phyloP scores from a whole-genome alignment of 2,888 invertebrate genomes.

The Calliopum simillimum region DNA sequence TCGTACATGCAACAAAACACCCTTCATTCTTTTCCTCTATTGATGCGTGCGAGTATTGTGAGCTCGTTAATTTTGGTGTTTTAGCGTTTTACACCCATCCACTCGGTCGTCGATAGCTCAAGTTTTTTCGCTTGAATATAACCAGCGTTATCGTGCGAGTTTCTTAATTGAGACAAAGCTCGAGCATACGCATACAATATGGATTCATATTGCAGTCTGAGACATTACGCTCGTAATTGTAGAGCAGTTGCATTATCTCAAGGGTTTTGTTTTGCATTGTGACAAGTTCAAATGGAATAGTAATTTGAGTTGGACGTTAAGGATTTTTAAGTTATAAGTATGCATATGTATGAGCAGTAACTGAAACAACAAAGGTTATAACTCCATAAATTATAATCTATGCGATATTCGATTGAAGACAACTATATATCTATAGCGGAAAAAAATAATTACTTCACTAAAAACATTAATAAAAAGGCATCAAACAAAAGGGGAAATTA shows the following conservation, averaged over 20 bases:
- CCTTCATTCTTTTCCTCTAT: background rate
- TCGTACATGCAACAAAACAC: background rate
- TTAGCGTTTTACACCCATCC: background rate
- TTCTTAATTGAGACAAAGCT: slow-evolving; percentile 38
- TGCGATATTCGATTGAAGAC: no score
- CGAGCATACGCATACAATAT: slow-evolving; percentile 14
- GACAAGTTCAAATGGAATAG: no score
- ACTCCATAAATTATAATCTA: no score
- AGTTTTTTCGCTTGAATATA: background rate
- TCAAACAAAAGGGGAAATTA: no score
- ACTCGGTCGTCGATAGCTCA: background rate
- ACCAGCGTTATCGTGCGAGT: slow-evolving; percentile 24
- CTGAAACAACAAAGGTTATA: no score
- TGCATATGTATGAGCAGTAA: no score
- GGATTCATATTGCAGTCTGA: slow-evolving; percentile 24
- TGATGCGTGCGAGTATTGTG: slow-evolving; percentile 7
- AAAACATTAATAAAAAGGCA: no score
- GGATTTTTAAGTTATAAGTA: no score
- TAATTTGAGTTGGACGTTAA: no score
- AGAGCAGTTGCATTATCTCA: slow-evolving; percentile 10
- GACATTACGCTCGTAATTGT: slow-evolving; percentile 9
- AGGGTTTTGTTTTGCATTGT: background rate
- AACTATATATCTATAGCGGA: no score
- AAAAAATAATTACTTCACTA: no score
- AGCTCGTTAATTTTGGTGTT: slow-evolving; percentile 28